Evolutionary conservation across 92 coral and sea anemone genomes (phyloP), one percentile per base, ranked within the genome.

Genomic region (Nematostella vectensis): DNA sequence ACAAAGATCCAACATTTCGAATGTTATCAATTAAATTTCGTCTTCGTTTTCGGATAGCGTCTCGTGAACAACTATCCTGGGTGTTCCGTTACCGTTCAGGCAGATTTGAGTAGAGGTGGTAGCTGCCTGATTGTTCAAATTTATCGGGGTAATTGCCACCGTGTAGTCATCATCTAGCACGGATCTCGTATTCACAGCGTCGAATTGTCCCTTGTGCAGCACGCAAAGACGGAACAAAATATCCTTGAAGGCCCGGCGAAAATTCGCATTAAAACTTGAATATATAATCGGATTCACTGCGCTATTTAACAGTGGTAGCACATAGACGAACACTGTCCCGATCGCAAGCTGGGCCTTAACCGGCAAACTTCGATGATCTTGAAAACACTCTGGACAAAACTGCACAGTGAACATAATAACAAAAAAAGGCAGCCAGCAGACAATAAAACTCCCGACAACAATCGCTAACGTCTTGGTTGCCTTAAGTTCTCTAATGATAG

Each of bases 381-480:
- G 2, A 23, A 74, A 45, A 37, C 94, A 78, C 12, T 36, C 29
- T 12, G 59, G 60, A 44, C 95, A 93, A 57, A 82, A 77, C 25
- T 93, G 99, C 2, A 58, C 70, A 3, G 71, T 55, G 53, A 93
- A 67, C 88, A 87, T 77, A 29, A 88, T 62, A 29, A 87, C 64
- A 54, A 78, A 87, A 27, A 87, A 79, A 0, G 99, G 99, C 4
- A 93, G 39, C 99, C 99, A 93, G 30, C 99, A 93, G 3, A 93
- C 33, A 4, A 93, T 80, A 20, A 93, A 93, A 0, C 95, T 87
- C 0, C 99, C 99, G 8, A 93, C 86, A 13, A 93, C 96, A 17
- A 93, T 82, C 12, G 95, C 95, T 12, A 93, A 58, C 0, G 99
- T 93, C 48, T 93, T 93, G 15, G 99, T 93, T 29, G 99, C 99